Evolutionary conservation across 64 coral and sea anemone genomes (phyloP).

Genomic region (Stichodactyla helianthus): DNA sequence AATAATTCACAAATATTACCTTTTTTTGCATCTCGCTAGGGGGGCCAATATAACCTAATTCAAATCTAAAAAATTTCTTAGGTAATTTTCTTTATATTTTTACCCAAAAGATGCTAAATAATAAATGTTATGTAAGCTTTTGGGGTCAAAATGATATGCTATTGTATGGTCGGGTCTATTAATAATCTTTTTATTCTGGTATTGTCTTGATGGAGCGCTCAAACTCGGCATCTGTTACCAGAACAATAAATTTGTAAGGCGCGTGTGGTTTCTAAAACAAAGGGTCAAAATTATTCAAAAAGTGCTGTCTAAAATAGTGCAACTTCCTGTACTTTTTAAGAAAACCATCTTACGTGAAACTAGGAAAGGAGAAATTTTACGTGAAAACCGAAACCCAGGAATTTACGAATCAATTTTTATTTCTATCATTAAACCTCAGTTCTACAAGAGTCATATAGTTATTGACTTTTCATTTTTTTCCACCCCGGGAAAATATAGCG

Average conservation of each 20-base stretch:
- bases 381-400: too few species aligned
- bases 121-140: background rate
- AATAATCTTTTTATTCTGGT: background rate
- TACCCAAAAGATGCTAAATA: background rate
- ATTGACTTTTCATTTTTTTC: too few species aligned
- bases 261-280: background rate
- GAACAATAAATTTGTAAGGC: background rate
- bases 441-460: too few species aligned
- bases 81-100: background rate
- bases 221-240: background rate
- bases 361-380: background rate
- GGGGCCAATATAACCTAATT: background rate
- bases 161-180: background rate
- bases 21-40: background rate
- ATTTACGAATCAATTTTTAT: too few species aligned
- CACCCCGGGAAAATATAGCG: too few species aligned
- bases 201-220: background rate
- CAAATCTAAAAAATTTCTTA: background rate
- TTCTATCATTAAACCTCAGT: too few species aligned
- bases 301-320: background rate
- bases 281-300: background rate
- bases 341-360: background rate
- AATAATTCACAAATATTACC: background rate
- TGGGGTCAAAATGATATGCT: background rate
- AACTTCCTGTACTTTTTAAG: background rate